phyloP scores from a whole-genome alignment of 2,113 vertebrate genomes.

The Coregonus clupeaformis region DNA sequence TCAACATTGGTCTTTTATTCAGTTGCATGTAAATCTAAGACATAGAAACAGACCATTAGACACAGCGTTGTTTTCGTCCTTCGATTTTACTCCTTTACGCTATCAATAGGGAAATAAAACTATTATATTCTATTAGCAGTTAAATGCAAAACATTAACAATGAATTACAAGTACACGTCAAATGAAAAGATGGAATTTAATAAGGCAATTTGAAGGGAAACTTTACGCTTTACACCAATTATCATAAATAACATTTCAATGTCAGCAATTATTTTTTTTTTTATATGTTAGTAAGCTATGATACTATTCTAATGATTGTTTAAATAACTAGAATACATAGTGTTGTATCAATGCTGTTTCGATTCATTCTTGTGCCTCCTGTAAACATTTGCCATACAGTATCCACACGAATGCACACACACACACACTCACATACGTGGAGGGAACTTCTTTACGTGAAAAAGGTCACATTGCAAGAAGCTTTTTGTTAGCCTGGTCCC shows the following conservation, averaged over 20 bases:
- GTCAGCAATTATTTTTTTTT: constrained; percentile 54
- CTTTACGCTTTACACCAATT: constrained; percentile 64
- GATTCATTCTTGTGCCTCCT: constrained; percentile 58
- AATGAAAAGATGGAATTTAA: constrained; percentile 65
- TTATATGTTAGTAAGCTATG: constrained; percentile 71
- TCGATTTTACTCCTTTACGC: too few relatives aligned
- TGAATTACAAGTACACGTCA: neutral
- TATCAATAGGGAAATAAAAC: too few relatives aligned
- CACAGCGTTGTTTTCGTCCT: neutral
- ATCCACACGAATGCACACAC: constrained; percentile 25
- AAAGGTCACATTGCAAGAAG: constrained; percentile 49
- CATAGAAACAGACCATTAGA: constrained; percentile 54
- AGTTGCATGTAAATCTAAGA: constrained; percentile 50
- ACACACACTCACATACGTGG: constrained; percentile 16
- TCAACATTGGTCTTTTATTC: constrained; percentile 64
- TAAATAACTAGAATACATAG: constrained; percentile 73
- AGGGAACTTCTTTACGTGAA: neutral
- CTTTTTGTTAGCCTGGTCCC: constrained; percentile 22
- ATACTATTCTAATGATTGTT: constrained; percentile 71
- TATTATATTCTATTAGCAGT: too few relatives aligned
- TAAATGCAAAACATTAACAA: too few relatives aligned
- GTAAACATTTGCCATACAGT: constrained; percentile 42
- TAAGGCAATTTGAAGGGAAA: constrained; percentile 73
- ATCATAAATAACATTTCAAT: constrained; percentile 70
- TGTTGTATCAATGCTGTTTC: constrained; percentile 61